A percentile compares a stretch with the other conserved stretches of the same genome.
phyloP scores from a whole-genome alignment of 2,113 vertebrate species.

The Hippolais icterina region DNA sequence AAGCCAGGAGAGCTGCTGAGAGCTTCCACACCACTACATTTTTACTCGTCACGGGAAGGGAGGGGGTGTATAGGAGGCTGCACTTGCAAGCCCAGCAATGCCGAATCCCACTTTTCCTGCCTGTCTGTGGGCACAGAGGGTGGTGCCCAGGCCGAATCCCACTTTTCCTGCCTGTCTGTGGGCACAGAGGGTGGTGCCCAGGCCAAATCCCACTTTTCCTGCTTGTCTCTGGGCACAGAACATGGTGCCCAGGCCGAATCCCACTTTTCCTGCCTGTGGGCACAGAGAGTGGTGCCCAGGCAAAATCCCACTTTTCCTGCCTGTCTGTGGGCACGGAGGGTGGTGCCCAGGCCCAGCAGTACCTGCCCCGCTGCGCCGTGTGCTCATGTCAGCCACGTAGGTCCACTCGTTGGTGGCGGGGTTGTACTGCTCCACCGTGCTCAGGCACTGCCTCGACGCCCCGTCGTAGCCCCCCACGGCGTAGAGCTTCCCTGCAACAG shows the following conservation, averaged over 20 bases:
- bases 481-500: slow-evolving; percentile 86
- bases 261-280: neutral
- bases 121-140: rapidly evolving
- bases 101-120: neutral
- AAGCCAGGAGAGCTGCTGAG: neutral
- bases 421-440: slow-evolving; percentile 93
- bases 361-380: slow-evolving; percentile 96
- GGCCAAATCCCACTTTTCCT: too few species aligned
- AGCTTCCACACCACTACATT: neutral
- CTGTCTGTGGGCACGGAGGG: rapidly evolving
- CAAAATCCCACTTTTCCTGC: neutral
- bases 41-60: neutral
- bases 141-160: rapidly evolving
- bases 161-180: too few species aligned
- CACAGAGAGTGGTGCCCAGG: too few species aligned
- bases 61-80: rapidly evolving
- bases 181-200: neutral
- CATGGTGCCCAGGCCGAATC: neutral
- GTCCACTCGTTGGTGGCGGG: slow-evolving; percentile 89
- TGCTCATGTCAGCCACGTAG: slow-evolving; percentile 94
- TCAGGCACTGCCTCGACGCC: slow-evolving; percentile 94
- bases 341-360: neutral
- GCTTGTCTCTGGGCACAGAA: too few species aligned
- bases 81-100: neutral
- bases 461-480: slow-evolving; percentile 95